These are phyloP conservation scores for Phania funesta DNA, from an alignment of 2,888 invertebrate species.

Conservation along the genomic window DNA sequence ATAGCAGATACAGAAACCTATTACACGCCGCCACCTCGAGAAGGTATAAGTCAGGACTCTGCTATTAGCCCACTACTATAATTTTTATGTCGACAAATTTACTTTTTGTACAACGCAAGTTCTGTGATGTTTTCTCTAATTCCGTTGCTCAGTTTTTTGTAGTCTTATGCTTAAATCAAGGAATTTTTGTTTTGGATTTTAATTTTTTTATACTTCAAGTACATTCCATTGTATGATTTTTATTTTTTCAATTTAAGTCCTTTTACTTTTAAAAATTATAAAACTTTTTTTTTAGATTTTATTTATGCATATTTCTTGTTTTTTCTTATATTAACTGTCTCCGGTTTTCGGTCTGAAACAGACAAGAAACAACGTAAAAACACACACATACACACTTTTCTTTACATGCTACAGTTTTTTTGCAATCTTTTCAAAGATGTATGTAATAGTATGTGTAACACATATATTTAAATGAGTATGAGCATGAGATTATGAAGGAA, in stretches of 20 bases:
- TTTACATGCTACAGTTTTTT: background rate
- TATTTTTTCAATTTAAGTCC: background rate
- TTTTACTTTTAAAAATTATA: background rate
- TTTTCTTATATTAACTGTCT: conserved; percentile 48
- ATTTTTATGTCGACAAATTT: too few relatives aligned
- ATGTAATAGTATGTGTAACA: background rate
- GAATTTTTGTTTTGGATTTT: too few relatives aligned
- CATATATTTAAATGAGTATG: conserved; percentile 44
- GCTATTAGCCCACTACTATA: too few relatives aligned
- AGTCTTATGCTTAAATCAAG: too few relatives aligned
- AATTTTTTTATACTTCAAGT: too few relatives aligned
- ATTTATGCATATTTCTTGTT: conserved; percentile 16
- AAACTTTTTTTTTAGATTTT: background rate
- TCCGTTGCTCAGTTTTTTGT: too few relatives aligned
- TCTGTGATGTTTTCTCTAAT: too few relatives aligned
- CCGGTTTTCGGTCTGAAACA: conserved; percentile 53
- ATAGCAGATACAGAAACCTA: too few relatives aligned
- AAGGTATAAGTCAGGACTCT: too few relatives aligned
- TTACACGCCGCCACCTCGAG: too few relatives aligned
- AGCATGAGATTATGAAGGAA: conserved; percentile 57
- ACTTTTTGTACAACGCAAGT: too few relatives aligned
- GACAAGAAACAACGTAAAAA: conserved; percentile 52
- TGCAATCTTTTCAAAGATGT: background rate
- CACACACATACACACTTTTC: conserved; percentile 4
- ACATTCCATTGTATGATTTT: background rate